These are phyloP conservation scores for Plebejus argus DNA, from an alignment of 2,888 invertebrate genomes.

Conservation along the genomic window DNA sequence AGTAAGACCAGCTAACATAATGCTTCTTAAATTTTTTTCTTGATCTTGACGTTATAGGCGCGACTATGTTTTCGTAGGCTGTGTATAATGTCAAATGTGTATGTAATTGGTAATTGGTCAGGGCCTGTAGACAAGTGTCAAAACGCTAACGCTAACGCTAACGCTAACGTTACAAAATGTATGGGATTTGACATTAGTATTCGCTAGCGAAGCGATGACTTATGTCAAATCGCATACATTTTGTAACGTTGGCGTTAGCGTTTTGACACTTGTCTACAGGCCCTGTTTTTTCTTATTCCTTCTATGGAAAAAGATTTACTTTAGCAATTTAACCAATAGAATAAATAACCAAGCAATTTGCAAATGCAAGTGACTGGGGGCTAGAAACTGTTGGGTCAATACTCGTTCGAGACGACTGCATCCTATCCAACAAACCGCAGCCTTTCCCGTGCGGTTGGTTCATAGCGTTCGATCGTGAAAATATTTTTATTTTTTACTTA, in stretches of 20 bases:
- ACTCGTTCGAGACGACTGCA: conserved; percentile 39
- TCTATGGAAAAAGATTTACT: too few species aligned
- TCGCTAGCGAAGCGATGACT: too few species aligned
- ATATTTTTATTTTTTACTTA: background rate
- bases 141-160: too few species aligned
- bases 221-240: too few species aligned
- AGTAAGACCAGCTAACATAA: background rate
- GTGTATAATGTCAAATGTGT: too few species aligned
- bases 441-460: conserved; percentile 37
- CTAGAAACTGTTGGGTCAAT: conserved; percentile 38
- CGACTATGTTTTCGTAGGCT: background rate
- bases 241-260: too few species aligned
- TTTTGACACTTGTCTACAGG: too few species aligned
- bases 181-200: too few species aligned
- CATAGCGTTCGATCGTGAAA: conserved; percentile 30
- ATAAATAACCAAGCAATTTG: conserved; percentile 30
- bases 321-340: background rate
- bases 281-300: too few species aligned
- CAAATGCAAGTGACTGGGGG: conserved; percentile 28
- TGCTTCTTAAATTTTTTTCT: background rate
- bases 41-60: background rate
- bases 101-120: too few species aligned
- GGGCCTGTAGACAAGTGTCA: too few species aligned
- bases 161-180: too few species aligned
- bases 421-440: conserved; percentile 37